A percentile compares a stretch with the other conserved stretches of the same genome.
Evolutionary conservation across 1,140 invertebrate genomes (phyloP).

Genomic region (Oncopodura yosiiana): DNA sequence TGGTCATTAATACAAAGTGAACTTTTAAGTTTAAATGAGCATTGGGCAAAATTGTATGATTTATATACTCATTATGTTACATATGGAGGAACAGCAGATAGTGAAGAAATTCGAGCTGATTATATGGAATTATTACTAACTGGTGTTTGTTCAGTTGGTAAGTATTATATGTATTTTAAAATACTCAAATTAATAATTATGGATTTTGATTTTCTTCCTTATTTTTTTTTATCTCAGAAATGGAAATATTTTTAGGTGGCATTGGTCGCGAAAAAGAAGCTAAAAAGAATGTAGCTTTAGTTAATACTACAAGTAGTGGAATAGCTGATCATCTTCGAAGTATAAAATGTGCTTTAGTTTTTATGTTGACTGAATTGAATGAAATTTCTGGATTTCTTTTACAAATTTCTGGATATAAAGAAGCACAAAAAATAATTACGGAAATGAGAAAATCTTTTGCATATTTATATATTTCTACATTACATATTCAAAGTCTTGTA

Average conservation of each 20-base stretch:
- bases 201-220: too few species aligned
- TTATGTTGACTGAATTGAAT: conserved; percentile 22
- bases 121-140: conserved; percentile 26
- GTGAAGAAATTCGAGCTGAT: conserved; percentile 17
- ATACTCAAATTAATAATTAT: too few species aligned
- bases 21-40: conserved; percentile 20
- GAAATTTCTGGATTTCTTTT: conserved; percentile 26
- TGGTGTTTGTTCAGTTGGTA: conserved; percentile 26
- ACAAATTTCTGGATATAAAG: conserved; percentile 14
- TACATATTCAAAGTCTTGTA: conserved; percentile 25
- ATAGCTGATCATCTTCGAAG: conserved; percentile 23
- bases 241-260: conserved; percentile 26
- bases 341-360: conserved; percentile 23
- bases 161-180: too few species aligned
- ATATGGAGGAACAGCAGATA: conserved; percentile 8
- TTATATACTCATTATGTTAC: conserved; percentile 27
- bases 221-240: too few species aligned
- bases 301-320: conserved; percentile 5
- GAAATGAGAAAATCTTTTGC: conserved; percentile 12
- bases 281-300: conserved; percentile 18
- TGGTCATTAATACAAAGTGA: conserved; percentile 27
- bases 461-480: conserved; percentile 19
- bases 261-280: conserved; percentile 25
- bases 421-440: background rate
- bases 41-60: conserved; percentile 21